A percentile compares a stretch with the other conserved stretches of the same genome.
These are phyloP conservation scores for Cherax quadricarinatus DNA, from an alignment of 1,140 invertebrate species.

Conservation along the genomic window DNA sequence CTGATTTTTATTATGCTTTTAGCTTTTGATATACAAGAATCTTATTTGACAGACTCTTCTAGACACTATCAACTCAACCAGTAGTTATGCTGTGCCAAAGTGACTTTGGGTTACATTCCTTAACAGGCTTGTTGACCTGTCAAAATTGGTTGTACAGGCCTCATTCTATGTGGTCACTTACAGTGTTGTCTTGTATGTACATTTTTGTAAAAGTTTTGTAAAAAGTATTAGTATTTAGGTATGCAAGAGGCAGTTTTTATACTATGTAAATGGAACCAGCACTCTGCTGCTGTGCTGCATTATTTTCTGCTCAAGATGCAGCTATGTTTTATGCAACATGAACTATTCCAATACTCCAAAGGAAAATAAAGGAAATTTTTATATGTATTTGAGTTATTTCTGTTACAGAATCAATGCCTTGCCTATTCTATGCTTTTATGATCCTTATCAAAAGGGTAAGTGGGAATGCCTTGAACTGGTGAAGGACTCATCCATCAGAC, in stretches of 20 bases:
- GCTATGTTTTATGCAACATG: conserved; percentile 13
- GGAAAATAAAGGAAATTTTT: conserved; percentile 56
- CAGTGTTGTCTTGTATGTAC: conserved; percentile 30
- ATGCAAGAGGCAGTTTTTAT: conserved; percentile 39
- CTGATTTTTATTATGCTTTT: conserved; percentile 33
- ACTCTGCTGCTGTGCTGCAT: conserved; percentile 22
- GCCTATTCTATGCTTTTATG: too few species aligned
- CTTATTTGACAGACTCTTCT: conserved; percentile 33
- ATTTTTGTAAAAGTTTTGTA: conserved; percentile 54
- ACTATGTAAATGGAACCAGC: conserved; percentile 37
- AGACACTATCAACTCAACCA: conserved; percentile 30
- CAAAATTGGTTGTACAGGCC: conserved; percentile 34
- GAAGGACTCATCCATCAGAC: too few species aligned
- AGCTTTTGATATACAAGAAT: conserved; percentile 43
- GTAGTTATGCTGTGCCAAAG: conserved; percentile 53
- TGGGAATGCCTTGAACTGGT: too few species aligned
- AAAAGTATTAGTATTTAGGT: conserved; percentile 41
- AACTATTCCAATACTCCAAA: conserved; percentile 50
- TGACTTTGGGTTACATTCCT: conserved; percentile 48
- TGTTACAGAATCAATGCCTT: too few species aligned
- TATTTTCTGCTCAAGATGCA: conserved; percentile 39
- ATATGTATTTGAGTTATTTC: background rate
- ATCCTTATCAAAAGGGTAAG: too few species aligned
- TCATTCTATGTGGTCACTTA: conserved; percentile 42
- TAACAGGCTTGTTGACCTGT: conserved; percentile 10